Percentiles rank a stretch among this genome's conserved stretches.
phyloP scores from a whole-genome alignment of 2,888 invertebrate species.

The Drosophila histrio region DNA sequence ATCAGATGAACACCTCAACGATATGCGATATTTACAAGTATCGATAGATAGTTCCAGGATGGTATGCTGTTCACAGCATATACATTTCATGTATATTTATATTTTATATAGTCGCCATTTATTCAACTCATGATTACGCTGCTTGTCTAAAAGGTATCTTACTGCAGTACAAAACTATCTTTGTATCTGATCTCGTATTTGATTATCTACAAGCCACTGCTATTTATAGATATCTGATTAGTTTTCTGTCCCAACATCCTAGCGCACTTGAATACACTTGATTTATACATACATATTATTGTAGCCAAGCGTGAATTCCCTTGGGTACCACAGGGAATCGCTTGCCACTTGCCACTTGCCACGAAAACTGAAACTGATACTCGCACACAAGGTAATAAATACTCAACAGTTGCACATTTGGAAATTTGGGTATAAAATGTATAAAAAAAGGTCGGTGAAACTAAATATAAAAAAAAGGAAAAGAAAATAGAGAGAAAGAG shows the following conservation, averaged over 20 bases:
- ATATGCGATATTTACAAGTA: no score
- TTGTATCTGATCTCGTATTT: background rate
- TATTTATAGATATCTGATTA: conserved; percentile 52
- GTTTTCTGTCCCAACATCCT: conserved; percentile 29
- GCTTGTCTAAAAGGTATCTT: background rate
- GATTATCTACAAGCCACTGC: conserved; percentile 7
- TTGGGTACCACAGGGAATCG: conserved; percentile 31
- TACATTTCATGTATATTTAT: no score
- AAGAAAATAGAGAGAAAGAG: background rate
- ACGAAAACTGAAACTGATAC: conserved; percentile 9
- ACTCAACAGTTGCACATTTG: conserved; percentile 71
- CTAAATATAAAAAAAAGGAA: conserved; percentile 18
- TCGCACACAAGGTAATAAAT: conserved; percentile 44
- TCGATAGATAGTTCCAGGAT: no score
- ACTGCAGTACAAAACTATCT: background rate
- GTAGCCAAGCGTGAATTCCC: conserved; percentile 55
- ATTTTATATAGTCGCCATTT: background rate
- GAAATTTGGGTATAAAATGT: conserved; percentile 52
- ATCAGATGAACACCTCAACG: no score
- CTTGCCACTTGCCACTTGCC: conserved; percentile 23
- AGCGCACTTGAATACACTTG: conserved; percentile 31
- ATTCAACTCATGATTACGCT: background rate
- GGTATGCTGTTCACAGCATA: no score
- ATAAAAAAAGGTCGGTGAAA: conserved; percentile 33
- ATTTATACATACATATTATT: conserved; percentile 40